A percentile compares a stretch with the other conserved stretches of the same genome.
These are phyloP conservation scores for Agapornis roseicollis DNA, from an alignment of 2,113 vertebrate genomes.

Conservation along the genomic window DNA sequence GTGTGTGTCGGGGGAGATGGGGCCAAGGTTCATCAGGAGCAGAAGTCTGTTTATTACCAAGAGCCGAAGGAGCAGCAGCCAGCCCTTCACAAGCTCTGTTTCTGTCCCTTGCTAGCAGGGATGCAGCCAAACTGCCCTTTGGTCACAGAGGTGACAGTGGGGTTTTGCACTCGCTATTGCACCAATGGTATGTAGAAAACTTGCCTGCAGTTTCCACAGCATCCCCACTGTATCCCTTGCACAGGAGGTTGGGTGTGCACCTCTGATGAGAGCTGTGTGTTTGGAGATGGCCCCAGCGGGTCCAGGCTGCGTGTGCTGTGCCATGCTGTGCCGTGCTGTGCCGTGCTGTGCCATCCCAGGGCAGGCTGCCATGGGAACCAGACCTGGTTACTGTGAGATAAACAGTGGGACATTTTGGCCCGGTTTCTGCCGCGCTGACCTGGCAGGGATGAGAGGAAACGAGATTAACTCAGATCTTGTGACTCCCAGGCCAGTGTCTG, in stretches of 20 bases:
- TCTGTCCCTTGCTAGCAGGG: background rate
- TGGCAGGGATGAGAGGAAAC: constrained; percentile 31
- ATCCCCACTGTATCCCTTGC: background rate
- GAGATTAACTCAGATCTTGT: constrained; percentile 45
- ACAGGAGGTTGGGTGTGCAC: background rate
- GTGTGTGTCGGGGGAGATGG: background rate
- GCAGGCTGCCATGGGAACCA: constrained; percentile 57
- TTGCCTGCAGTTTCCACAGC: background rate
- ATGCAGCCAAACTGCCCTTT: background rate
- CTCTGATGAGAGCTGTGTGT: background rate
- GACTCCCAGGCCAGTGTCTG: background rate
- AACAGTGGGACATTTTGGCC: constrained; percentile 54
- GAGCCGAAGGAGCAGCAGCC: background rate
- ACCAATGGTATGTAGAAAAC: background rate
- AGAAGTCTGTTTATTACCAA: background rate
- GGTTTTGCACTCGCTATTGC: background rate
- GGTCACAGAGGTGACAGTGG: accelerated
- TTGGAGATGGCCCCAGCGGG: background rate
- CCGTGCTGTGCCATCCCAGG: background rate
- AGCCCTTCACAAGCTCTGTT: background rate
- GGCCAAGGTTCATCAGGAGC: background rate
- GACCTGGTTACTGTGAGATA: constrained; percentile 21
- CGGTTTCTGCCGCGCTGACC: constrained; percentile 27
- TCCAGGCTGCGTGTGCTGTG: background rate
- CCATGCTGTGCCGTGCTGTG: background rate